phyloP scores from a whole-genome alignment of 2,113 vertebrate genomes.

The Rhabdomys dilectus region DNA sequence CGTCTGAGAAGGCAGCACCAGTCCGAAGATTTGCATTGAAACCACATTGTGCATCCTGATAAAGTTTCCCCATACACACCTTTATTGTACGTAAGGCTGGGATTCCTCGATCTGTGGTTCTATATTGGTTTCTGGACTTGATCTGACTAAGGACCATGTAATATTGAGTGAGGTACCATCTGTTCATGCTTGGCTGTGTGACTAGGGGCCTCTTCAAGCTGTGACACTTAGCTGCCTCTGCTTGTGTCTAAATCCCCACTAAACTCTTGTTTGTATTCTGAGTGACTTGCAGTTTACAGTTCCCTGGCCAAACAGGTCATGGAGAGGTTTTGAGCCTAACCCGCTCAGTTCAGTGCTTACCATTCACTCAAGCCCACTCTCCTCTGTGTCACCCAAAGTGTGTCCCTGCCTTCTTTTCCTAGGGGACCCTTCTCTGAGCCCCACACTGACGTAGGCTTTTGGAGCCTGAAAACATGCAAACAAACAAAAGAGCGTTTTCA shows the following conservation, averaged over 20 bases:
- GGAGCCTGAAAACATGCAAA: not conserved
- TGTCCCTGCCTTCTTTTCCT: not conserved
- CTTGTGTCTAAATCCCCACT: not conserved
- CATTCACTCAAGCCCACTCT: not conserved
- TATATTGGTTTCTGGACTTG: not conserved
- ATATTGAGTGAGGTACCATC: not conserved
- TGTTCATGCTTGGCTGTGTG: not conserved
- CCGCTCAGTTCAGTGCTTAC: not conserved
- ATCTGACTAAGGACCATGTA: not conserved
- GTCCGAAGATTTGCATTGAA: not conserved
- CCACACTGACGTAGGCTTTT: not conserved
- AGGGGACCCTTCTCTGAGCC: not conserved
- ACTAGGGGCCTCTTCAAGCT: not conserved
- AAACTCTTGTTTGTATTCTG: not conserved
- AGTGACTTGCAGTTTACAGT: not conserved
- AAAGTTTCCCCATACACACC: fast-evolving
- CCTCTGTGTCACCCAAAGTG: not conserved
- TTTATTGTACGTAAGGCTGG: not conserved
- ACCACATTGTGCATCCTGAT: not conserved
- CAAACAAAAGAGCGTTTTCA: not conserved
- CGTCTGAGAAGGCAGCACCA: not conserved
- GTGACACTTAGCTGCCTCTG: not conserved
- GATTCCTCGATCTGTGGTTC: not conserved
- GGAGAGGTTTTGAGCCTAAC: not conserved
- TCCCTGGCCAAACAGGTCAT: not conserved